Conservation (phyloP, 2,888 invertebrate genomes). For the Erannis defoliaria region DNA sequence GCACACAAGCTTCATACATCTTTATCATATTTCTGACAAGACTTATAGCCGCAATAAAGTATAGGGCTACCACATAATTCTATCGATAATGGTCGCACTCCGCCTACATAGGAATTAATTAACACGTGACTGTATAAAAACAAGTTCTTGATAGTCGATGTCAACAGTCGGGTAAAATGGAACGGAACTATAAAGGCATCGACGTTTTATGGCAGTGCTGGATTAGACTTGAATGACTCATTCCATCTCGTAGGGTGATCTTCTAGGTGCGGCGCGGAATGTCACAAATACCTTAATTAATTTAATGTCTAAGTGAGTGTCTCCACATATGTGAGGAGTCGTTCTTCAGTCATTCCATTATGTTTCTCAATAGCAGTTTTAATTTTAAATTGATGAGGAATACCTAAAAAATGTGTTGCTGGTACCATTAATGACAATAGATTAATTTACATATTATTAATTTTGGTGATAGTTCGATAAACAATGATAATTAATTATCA, state of each 20-base stretch:
- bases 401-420: too few relatives aligned
- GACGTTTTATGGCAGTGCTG: conserved; percentile 69
- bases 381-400: too few relatives aligned
- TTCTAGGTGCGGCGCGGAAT: conserved; percentile 63
- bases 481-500: too few relatives aligned
- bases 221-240: conserved; percentile 77
- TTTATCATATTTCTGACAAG: conserved; percentile 74
- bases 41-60: conserved; percentile 75
- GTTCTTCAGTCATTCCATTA: too few relatives aligned
- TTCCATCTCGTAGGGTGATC: conserved; percentile 62
- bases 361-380: neutral
- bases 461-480: too few relatives aligned
- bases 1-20: conserved; percentile 61
- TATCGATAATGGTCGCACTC: conserved; percentile 77
- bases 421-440: too few relatives aligned
- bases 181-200: conserved; percentile 76
- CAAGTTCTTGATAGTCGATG: conserved; percentile 75
- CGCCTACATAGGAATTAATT: conserved; percentile 84
- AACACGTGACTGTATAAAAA: conserved; percentile 77
- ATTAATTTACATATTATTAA: too few relatives aligned
- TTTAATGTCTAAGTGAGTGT: conserved; percentile 13
- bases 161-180: conserved; percentile 74
- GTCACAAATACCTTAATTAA: conserved; percentile 53
- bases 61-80: conserved; percentile 81
- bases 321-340: neutral